These are phyloP conservation scores for Salvelinus fontinalis DNA, from an alignment of 2,113 vertebrate genomes.

Conservation along the genomic window DNA sequence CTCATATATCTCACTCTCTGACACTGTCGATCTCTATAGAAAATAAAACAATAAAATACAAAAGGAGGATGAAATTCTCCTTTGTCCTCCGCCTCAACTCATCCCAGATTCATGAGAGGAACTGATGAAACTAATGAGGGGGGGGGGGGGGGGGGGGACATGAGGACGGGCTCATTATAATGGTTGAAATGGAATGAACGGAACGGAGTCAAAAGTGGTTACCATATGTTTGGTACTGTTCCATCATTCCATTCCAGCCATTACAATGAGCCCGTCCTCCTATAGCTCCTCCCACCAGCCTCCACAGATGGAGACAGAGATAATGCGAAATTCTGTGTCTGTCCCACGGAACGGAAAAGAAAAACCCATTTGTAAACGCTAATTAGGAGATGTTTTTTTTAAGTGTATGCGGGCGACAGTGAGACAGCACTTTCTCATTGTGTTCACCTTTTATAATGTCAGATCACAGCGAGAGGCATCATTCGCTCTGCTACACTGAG, in stretches of 20 bases:
- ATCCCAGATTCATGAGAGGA: background rate
- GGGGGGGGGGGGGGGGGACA: no score
- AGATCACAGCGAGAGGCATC: slow-evolving; percentile 15
- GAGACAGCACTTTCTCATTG: slow-evolving; percentile 16
- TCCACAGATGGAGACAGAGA: background rate
- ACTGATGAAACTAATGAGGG: background rate
- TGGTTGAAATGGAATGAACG: no score
- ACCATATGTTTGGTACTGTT: no score
- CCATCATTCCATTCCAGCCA: no score
- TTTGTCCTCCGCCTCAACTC: background rate
- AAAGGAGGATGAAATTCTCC: no score
- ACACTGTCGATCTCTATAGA: no score
- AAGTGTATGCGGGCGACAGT: background rate
- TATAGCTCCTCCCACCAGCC: no score
- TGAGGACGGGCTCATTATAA: no score
- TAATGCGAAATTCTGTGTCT: background rate
- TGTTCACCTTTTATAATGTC: slow-evolving; percentile 36
- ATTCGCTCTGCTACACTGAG: background rate
- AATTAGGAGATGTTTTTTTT: background rate
- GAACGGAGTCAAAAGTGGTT: no score
- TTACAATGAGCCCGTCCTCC: no score
- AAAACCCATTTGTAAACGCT: background rate
- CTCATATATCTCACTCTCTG: no score
- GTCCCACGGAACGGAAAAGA: background rate
- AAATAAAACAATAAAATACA: no score